A percentile compares a stretch with the other conserved stretches of the same genome.
Conservation (phyloP, 2,113 vertebrate genomes). For the Dicrurus megarhynchus region DNA sequence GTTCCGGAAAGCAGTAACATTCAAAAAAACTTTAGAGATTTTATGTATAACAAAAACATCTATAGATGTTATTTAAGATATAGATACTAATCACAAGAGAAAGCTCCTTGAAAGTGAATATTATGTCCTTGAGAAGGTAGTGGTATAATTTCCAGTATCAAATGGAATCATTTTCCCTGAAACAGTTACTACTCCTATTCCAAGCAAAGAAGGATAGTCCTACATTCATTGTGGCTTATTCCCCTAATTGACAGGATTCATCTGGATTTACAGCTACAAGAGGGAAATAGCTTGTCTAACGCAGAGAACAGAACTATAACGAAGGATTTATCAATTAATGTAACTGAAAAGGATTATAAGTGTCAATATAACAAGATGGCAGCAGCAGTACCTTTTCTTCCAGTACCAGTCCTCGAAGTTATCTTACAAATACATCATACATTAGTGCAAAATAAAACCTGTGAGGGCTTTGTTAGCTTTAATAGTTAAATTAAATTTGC, state of each 20-base stretch:
- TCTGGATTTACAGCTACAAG: not conserved
- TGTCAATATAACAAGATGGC: not conserved
- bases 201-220: not conserved
- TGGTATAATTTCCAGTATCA: not conserved
- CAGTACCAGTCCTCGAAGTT: not conserved
- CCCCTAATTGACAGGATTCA: not conserved
- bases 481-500: not conserved
- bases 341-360: not conserved
- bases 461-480: not conserved
- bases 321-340: not conserved
- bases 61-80: not conserved
- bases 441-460: not conserved
- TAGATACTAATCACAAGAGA: not conserved
- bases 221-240: not conserved
- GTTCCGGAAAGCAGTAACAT: not conserved
- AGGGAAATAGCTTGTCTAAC: not conserved
- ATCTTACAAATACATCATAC: not conserved
- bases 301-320: not conserved
- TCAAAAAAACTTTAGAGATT: not conserved
- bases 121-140: not conserved
- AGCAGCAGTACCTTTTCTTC: not conserved
- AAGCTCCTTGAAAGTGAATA: not conserved
- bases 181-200: not conserved
- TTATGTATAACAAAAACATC: not conserved
- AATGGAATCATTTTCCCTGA: not conserved